Conservation (phyloP, 2,888 invertebrate species). For the Parthenolecanium corni region DNA sequence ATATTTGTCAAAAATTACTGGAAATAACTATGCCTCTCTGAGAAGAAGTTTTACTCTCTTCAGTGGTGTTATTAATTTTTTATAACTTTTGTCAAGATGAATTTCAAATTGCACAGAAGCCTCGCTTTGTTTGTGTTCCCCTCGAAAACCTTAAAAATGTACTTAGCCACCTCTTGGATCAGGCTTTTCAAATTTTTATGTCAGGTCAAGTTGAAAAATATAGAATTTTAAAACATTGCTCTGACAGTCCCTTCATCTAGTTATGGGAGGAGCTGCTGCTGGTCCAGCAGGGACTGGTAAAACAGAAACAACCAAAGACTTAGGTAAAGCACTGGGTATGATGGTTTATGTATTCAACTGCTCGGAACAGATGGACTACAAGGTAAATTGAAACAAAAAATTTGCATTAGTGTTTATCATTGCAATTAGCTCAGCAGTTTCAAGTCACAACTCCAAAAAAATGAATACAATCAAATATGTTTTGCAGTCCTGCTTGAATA, state of each 20-base stretch:
- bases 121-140: background rate
- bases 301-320: constrained; percentile 92
- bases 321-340: constrained; percentile 83
- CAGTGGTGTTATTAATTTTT: too few relatives aligned
- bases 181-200: too few relatives aligned
- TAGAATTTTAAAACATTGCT: background rate
- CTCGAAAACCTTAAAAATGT: background rate
- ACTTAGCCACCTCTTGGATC: too few relatives aligned
- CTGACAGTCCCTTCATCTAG: constrained; percentile 65
- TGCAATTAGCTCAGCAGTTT: too few relatives aligned
- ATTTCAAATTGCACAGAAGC: background rate
- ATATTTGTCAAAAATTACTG: too few relatives aligned
- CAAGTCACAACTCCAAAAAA: too few relatives aligned
- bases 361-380: constrained; percentile 95
- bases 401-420: too few relatives aligned
- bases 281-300: constrained; percentile 94
- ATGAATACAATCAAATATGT: too few relatives aligned
- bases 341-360: constrained; percentile 98
- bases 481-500: constrained; percentile 68
- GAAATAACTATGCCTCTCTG: too few relatives aligned
- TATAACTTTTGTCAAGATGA: background rate
- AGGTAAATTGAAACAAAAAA: constrained; percentile 44
- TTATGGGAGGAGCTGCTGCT: constrained; percentile 95
- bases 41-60: too few relatives aligned
- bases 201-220: too few relatives aligned